These are phyloP conservation scores for Blomia tropicalis DNA, from an alignment of 2,888 invertebrate species.

Conservation along the genomic window DNA sequence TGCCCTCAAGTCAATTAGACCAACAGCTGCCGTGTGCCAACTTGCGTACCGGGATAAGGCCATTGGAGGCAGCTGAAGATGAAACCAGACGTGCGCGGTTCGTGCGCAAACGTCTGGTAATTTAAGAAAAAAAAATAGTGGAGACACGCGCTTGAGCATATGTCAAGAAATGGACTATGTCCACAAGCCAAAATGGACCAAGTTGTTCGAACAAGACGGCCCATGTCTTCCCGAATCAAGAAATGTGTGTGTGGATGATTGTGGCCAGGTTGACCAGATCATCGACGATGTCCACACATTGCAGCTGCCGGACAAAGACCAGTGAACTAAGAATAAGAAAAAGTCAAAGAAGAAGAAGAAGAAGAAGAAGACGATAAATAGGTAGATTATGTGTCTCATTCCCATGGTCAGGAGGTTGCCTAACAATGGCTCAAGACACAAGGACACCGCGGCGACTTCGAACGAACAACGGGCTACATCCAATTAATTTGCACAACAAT, in stretches of 20 bases:
- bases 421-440: not conserved
- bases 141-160: constrained; percentile 1
- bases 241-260: too few species aligned
- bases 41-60: not conserved
- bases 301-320: not conserved
- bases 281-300: too few species aligned
- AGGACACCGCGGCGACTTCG: not conserved
- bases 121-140: too few species aligned
- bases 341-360: too few species aligned
- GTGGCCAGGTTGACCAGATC: constrained; percentile 13
- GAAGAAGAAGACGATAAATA: too few species aligned
- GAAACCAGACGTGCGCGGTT: constrained; percentile 14
- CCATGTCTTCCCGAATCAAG: too few species aligned
- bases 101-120: constrained; percentile 6
- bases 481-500: not conserved
- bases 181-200: too few species aligned
- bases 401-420: not conserved
- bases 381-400: not conserved
- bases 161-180: not conserved
- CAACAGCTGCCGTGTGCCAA: not conserved
- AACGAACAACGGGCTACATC: not conserved
- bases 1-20: constrained; percentile 14
- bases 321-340: too few species aligned
- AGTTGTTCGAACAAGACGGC: not conserved
- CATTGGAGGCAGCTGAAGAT: constrained; percentile 9